Base-by-base conservation (phyloP, 2,888 invertebrate species). In the Thymelicus lineola region DNA sequence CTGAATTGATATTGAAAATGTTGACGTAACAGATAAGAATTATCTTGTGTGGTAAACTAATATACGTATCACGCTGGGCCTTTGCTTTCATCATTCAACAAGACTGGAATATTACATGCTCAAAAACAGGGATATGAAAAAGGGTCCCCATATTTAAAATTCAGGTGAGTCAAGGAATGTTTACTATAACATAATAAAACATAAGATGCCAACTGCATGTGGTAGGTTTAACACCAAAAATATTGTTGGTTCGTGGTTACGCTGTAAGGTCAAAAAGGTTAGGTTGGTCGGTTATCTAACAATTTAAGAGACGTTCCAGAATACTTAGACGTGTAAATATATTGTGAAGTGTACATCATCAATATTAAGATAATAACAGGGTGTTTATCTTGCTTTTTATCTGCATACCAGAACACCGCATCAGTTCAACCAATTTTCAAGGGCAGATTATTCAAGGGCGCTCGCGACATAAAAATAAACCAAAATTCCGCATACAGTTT, bases 11-110 rank as follows among this genome's bases (percentile, higher is more conserved):
- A 86, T 82, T 81, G 80, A 76, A 76, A 73, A 71, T 74, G 75
- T 83, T 86, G 85, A 89, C 88, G 83, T 88, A 87, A 86, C 76
- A 84, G 93, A 93, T 93, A 93, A 90, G 83, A 79, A 75, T 88
- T 90, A 90, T 90, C 88, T 83, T 84, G 80, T 87, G 77, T 86
- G 80, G 79, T 75, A 71, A 80, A 84, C 79, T 73, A 82, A 83
- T 82, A 82, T 77, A 77, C 74, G 81, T 77, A 80, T 81, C 76
- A 69, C 74, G 75, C 74, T 75, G 77, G 76, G 79, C 78, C 77
- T 83, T 74, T 77, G 71, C 67, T 74, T 73, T 75, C 76, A 81
- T 82, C 77, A 80, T 83, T 81, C 79, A 77, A 77, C 74, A 71
- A 76, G 79, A 77, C 71, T 77, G 77, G 80, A 81, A 80, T 80